Evolutionary conservation across 2,888 invertebrate genomes (phyloP).

Genomic region (Melipona beecheii): DNA sequence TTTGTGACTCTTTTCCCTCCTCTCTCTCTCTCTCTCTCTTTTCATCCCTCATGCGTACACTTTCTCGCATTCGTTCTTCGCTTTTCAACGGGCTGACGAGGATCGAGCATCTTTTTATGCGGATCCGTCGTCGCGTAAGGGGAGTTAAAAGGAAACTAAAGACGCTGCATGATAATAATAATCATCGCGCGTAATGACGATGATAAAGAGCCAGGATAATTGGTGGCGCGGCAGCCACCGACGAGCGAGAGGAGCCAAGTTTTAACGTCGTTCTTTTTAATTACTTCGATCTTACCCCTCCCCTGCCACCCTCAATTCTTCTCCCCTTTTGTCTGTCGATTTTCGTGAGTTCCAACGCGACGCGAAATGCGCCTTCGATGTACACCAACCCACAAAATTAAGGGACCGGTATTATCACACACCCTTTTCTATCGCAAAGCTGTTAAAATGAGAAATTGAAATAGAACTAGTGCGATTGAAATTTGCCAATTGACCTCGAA

Average conservation of each 20-base stretch:
- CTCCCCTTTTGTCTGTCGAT: no score
- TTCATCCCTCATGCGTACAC: background rate
- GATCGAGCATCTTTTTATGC: constrained; percentile 50
- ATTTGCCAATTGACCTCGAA: no score
- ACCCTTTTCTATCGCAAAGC: no score
- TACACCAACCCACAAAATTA: no score
- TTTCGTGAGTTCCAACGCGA: background rate
- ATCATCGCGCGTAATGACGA: constrained; percentile 55
- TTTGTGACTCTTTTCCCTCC: background rate
- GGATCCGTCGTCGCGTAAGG: constrained; percentile 44
- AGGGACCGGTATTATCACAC: no score
- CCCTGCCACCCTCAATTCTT: background rate
- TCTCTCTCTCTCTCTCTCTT: background rate
- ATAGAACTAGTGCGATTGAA: no score
- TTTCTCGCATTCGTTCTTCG: background rate
- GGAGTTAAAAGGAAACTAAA: constrained; percentile 51
- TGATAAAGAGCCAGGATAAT: constrained; percentile 51
- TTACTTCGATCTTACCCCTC: constrained; percentile 28
- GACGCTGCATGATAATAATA: constrained; percentile 43
- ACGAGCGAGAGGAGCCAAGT: background rate
- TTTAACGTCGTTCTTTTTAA: constrained; percentile 44
- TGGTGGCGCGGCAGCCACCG: constrained; percentile 5
- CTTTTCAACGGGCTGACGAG: constrained; percentile 17
- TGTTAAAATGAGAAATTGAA: no score
- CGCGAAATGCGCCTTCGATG: background rate